Evolutionary conservation across 2,113 vertebrate genomes (phyloP).

Genomic region (Sturnira hondurensis): DNA sequence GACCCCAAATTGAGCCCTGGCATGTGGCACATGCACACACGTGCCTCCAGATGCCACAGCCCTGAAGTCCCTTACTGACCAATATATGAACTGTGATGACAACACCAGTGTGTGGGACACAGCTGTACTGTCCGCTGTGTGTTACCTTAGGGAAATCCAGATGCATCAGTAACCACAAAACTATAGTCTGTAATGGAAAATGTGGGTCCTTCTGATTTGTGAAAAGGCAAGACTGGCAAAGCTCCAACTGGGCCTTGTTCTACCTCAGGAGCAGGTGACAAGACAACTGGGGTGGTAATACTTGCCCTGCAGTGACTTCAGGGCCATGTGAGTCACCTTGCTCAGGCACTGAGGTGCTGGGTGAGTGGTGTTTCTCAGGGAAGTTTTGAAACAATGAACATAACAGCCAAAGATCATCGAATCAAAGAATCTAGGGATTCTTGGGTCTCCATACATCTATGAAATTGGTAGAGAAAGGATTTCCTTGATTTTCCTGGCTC

Average conservation of each 20-base stretch:
- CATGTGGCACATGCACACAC: fast-evolving
- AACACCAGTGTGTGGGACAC: not conserved
- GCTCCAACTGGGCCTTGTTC: not conserved
- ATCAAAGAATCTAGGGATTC: not conserved
- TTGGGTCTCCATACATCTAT: not conserved
- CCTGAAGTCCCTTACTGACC: not conserved
- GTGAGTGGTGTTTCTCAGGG: not conserved
- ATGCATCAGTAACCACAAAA: not conserved
- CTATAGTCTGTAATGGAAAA: not conserved
- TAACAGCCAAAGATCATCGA: not conserved
- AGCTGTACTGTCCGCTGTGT: not conserved
- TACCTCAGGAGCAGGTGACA: not conserved
- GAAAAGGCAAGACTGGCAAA: not conserved
- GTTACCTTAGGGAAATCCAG: not conserved
- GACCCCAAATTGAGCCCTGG: not conserved
- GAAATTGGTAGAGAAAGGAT: not conserved
- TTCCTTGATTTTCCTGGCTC: not conserved
- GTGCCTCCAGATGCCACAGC: not conserved
- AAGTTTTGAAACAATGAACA: not conserved
- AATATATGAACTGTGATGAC: fast-evolving
- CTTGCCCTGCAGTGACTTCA: not conserved
- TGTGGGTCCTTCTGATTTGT: not conserved
- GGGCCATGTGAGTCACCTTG: not conserved
- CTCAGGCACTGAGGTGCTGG: not conserved
- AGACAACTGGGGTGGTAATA: not conserved